phyloP scores from a whole-genome alignment of 2,113 vertebrate genomes.

The Oryzias woworae region DNA sequence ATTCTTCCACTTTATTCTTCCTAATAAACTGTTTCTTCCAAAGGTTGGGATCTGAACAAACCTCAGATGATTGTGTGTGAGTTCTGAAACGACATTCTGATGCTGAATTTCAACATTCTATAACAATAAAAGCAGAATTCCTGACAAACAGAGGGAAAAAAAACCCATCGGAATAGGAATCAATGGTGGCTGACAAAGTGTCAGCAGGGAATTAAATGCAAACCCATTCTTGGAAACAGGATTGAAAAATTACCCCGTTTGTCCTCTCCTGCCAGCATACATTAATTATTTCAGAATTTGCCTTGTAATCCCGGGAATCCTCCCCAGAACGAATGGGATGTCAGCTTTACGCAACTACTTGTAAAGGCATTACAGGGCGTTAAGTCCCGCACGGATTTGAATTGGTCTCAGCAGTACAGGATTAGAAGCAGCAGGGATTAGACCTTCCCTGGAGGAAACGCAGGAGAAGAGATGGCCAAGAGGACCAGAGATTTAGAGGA shows the following conservation, averaged over 20 bases:
- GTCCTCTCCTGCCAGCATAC: slow-evolving; percentile 60
- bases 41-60: too few species aligned
- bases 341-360: slow-evolving; percentile 80
- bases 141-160: too few species aligned
- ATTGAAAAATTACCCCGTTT: slow-evolving; percentile 28
- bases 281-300: slow-evolving; percentile 85
- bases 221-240: slow-evolving; percentile 9
- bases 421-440: slow-evolving; percentile 85
- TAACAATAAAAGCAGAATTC: too few species aligned
- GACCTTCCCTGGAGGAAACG: slow-evolving; percentile 64
- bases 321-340: slow-evolving; percentile 82
- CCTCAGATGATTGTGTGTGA: too few species aligned
- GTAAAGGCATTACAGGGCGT: slow-evolving; percentile 79
- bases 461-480: slow-evolving; percentile 29
- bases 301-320: slow-evolving; percentile 80
- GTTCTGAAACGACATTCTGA: too few species aligned
- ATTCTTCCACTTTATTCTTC: too few species aligned
- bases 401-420: slow-evolving; percentile 78
- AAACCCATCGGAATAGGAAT: not conserved
- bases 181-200: slow-evolving; percentile 24
- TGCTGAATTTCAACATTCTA: too few species aligned
- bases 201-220: slow-evolving; percentile 35
- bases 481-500: slow-evolving; percentile 40
- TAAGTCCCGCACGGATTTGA: slow-evolving; percentile 79
- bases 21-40: too few species aligned